Conservation (phyloP, 2,888 invertebrate genomes). For the Drosophila bunnanda region DNA sequence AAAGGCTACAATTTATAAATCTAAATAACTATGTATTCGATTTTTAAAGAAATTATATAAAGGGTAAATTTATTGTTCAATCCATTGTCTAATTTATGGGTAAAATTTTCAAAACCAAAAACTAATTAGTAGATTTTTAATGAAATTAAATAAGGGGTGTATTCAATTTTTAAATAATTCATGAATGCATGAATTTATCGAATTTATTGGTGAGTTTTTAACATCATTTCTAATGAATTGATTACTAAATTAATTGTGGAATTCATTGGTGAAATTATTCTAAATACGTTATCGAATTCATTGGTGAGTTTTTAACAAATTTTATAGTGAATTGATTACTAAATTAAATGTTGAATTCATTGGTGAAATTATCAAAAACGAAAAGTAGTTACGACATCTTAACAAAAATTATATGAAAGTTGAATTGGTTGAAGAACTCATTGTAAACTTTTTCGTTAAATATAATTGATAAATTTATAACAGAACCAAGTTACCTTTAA, state of each 20-base stretch:
- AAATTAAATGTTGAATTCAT: too few species aligned
- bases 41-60: neutral
- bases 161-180: too few species aligned
- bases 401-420: neutral
- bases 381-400: too few species aligned
- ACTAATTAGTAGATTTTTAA: too few species aligned
- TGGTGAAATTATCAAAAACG: neutral
- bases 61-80: neutral
- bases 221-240: too few species aligned
- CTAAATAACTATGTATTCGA: neutral
- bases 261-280: too few species aligned
- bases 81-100: neutral
- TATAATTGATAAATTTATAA: neutral
- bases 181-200: too few species aligned
- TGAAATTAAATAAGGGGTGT: too few species aligned
- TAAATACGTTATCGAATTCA: too few species aligned
- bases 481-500: too few species aligned
- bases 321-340: too few species aligned
- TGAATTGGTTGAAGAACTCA: fast-evolving
- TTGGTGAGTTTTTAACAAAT: too few species aligned
- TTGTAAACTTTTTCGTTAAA: neutral
- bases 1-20: neutral
- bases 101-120: neutral
- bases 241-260: neutral
- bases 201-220: neutral